Conservation (phyloP, 2,888 invertebrate species). For the Ophioninae sp. region DNA sequence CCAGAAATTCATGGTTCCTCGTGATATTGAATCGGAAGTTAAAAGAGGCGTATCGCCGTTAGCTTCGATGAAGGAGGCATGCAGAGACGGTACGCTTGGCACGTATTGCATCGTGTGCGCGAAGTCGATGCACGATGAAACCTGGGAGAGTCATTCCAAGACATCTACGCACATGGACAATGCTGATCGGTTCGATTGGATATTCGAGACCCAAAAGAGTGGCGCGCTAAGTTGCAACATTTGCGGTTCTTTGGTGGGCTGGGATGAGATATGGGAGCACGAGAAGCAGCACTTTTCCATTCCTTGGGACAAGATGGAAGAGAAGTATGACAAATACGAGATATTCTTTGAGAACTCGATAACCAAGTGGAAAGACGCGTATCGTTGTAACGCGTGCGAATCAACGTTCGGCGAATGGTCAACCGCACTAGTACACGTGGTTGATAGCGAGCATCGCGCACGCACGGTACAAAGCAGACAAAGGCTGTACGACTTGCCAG, state of each 20-base stretch:
- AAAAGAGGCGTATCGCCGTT: not conserved
- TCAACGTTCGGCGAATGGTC: slow-evolving; percentile 4
- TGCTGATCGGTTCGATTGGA: not conserved
- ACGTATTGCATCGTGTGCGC: not conserved
- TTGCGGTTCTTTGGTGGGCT: not conserved
- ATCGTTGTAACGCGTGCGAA: slow-evolving; percentile 8
- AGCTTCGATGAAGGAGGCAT: not conserved
- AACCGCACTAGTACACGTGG: slow-evolving; percentile 12
- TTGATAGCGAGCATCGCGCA: not conserved
- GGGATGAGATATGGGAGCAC: not conserved
- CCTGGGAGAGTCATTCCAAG: not conserved
- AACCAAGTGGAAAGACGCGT: not conserved
- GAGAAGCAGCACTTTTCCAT: not conserved
- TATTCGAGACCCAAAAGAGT: not conserved
- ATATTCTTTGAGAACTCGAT: slow-evolving; percentile 28
- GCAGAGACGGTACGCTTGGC: not conserved
- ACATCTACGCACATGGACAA: not conserved
- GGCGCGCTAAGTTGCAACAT: not conserved
- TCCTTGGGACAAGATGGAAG: slow-evolving; percentile 16
- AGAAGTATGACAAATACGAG: slow-evolving; percentile 20
- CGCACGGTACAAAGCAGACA: not conserved
- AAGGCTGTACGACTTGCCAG: not conserved
- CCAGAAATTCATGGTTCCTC: no score
- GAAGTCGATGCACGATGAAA: not conserved
- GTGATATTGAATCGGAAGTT: not conserved